Conservation (phyloP, 2,113 vertebrate species). For the crab-eating macaque (Macaca fascicularis) region DNA sequence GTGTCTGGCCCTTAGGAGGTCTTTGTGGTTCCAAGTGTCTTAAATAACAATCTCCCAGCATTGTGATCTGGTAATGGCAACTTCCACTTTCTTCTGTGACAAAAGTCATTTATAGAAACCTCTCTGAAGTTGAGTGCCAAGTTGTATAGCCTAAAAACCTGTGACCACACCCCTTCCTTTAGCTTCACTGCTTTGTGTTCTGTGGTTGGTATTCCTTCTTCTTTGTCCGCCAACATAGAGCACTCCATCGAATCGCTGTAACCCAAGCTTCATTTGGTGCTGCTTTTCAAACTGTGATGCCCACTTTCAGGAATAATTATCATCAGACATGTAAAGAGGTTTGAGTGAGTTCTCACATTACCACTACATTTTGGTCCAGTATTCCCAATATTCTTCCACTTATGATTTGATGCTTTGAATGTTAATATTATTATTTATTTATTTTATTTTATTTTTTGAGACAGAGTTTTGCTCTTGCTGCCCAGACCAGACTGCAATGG, state of each 20-base stretch:
- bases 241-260: background rate
- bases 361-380: background rate
- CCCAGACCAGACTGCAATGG: no score
- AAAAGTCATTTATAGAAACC: background rate
- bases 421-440: background rate
- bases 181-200: accelerated
- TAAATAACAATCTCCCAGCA: background rate
- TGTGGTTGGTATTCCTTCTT: accelerated
- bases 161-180: accelerated
- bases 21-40: background rate
- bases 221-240: background rate
- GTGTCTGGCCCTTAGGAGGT: background rate
- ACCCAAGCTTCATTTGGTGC: accelerated
- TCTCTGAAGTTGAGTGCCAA: background rate
- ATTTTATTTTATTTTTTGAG: background rate
- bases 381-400: background rate
- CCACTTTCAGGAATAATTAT: background rate
- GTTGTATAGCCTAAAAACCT: background rate
- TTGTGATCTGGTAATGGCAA: accelerated
- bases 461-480: no score
- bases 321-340: no score
- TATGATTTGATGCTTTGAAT: background rate
- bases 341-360: background rate
- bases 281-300: background rate
- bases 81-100: background rate